Evolutionary conservation across 2,797 vertebrate genomes (phyloP).

Genomic region (Squalus acanthias): DNA sequence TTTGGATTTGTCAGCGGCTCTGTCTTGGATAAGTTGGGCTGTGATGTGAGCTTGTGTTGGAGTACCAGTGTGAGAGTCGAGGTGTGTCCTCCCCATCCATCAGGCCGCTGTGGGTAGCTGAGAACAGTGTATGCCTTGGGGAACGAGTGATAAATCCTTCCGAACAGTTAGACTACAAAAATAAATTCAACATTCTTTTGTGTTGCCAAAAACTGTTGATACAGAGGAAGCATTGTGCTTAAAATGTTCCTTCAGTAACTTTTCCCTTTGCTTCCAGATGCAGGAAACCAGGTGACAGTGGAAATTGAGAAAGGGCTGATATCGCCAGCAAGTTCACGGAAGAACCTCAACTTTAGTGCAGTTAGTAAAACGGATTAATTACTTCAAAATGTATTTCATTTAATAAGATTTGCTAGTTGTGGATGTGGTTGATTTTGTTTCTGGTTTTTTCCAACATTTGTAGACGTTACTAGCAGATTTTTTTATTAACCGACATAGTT

Average conservation of each 20-base stretch:
- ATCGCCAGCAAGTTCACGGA: slow-evolving; percentile 21
- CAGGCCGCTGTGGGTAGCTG: neutral
- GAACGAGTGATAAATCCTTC: neutral
- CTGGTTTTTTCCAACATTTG: neutral
- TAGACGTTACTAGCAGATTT: neutral
- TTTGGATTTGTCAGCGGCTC: neutral
- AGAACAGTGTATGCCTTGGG: neutral
- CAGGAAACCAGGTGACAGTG: neutral
- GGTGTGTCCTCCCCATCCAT: neutral
- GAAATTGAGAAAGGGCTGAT: slow-evolving; percentile 21
- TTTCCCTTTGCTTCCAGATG: neutral
- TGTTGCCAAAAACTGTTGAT: neutral
- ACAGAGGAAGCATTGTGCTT: neutral
- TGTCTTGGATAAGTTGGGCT: neutral
- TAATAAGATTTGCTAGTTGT: neutral
- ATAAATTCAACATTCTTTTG: neutral
- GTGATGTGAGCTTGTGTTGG: neutral
- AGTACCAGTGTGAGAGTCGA: neutral
- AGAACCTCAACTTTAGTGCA: neutral
- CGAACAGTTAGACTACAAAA: neutral
- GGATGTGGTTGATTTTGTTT: neutral
- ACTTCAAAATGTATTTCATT: neutral
- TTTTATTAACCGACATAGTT: neutral
- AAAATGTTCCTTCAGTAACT: neutral
- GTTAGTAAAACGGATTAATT: neutral